Percentiles rank a stretch among this genome's conserved stretches.
Conservation (phyloP, 2,113 vertebrate genomes). For the Pampusana beccarii region DNA sequence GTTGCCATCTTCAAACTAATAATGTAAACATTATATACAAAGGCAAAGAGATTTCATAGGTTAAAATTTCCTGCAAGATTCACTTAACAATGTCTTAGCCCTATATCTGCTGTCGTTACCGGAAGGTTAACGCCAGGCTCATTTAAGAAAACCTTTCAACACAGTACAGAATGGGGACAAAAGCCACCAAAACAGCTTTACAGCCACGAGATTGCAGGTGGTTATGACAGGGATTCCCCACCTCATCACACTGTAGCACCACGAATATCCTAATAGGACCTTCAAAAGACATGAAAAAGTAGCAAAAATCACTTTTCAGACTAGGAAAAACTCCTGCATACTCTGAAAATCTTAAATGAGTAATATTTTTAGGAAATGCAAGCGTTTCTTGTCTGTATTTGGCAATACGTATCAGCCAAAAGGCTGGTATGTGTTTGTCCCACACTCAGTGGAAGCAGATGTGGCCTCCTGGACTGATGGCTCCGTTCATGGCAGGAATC, state of each 20-base stretch:
- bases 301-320: not conserved
- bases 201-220: not conserved
- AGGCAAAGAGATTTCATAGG: not conserved
- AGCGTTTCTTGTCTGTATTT: not conserved
- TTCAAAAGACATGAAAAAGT: not conserved
- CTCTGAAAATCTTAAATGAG: not conserved
- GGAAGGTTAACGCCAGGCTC: not conserved
- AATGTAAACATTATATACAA: not conserved
- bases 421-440: not conserved
- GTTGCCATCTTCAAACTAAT: not conserved
- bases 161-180: not conserved
- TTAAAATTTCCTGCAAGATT: not conserved
- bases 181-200: not conserved
- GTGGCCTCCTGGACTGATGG: not conserved
- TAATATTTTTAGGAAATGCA: not conserved
- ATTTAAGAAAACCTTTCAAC: not conserved
- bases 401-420: not conserved
- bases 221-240: not conserved
- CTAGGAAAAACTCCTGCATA: not conserved
- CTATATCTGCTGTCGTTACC: not conserved
- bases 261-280: not conserved
- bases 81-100: not conserved
- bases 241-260: not conserved
- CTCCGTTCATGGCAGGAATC: not conserved
- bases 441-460: not conserved